These are phyloP conservation scores for Liodrosophila aerea DNA, from an alignment of 2,888 invertebrate genomes.

Conservation along the genomic window DNA sequence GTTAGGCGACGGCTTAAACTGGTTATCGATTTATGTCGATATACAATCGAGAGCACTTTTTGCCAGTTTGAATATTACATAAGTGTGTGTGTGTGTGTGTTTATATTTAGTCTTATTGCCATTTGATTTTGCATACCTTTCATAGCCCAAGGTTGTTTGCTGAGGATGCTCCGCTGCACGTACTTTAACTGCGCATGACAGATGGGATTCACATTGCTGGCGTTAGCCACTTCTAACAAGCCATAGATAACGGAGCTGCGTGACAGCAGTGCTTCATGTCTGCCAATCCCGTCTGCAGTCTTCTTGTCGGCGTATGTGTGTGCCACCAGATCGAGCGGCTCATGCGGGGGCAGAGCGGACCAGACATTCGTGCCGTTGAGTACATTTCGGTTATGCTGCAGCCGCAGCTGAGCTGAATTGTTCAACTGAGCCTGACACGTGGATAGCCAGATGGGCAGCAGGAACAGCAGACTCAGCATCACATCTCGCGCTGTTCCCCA, in stretches of 20 bases:
- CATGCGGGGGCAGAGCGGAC: conserved; percentile 7
- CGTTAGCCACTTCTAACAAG: conserved; percentile 75
- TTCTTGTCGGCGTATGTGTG: conserved; percentile 12
- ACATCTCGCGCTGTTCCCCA: conserved; percentile 19
- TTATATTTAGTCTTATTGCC: background rate
- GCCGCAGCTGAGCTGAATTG: conserved; percentile 27
- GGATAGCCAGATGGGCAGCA: conserved; percentile 4
- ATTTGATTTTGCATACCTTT: conserved; percentile 82
- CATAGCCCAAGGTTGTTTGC: conserved; percentile 83
- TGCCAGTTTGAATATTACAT: no score
- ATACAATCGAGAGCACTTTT: no score
- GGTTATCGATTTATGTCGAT: no score
- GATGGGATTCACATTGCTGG: conserved; percentile 66
- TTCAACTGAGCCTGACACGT: conserved; percentile 17
- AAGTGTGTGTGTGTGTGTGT: no score
- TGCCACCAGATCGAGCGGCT: background rate
- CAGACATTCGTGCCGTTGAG: conserved; percentile 31
- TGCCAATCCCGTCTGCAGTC: conserved; percentile 15
- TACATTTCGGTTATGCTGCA: conserved; percentile 14
- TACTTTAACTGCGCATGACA: conserved; percentile 82
- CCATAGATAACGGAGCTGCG: conserved; percentile 81
- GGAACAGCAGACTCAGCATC: background rate
- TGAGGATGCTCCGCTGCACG: conserved; percentile 82
- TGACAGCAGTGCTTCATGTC: conserved; percentile 46
- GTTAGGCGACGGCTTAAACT: no score